A percentile compares a stretch with the other conserved stretches of the same genome.
Conservation (phyloP, 2,113 vertebrate genomes). For the Entelurus aequoreus region DNA sequence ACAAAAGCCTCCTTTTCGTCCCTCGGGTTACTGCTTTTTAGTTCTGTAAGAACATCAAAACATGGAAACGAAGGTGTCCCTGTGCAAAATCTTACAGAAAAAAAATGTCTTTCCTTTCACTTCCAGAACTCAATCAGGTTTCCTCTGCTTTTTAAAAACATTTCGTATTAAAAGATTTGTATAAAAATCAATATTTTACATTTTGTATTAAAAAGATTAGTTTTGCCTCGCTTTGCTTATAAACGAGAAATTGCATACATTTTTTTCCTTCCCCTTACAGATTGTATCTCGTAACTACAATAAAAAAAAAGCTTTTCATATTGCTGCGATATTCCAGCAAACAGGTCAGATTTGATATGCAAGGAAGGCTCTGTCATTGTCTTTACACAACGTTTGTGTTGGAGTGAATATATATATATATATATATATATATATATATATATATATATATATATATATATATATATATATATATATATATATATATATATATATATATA, state of each 20-base stretch:
- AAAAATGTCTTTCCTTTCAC: constrained; percentile 70
- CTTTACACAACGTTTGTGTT: constrained; percentile 52
- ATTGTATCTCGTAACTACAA: constrained; percentile 68
- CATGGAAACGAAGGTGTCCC: constrained; percentile 93
- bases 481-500: no score
- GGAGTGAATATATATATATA: no score
- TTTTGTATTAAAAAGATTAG: constrained; percentile 76
- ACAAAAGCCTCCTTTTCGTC: constrained; percentile 88
- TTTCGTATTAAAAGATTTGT: constrained; percentile 81
- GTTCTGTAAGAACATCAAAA: constrained; percentile 98
- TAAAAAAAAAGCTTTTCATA: constrained; percentile 65
- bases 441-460: no score
- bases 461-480: no score
- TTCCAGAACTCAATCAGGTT: constrained; percentile 65
- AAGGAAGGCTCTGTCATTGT: constrained; percentile 56
- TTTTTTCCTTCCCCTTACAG: constrained; percentile 59
- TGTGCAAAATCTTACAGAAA: constrained; percentile 77
- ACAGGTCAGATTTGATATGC: constrained; percentile 55
- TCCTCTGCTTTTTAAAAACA: constrained; percentile 65
- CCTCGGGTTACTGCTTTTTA: constrained; percentile 87
- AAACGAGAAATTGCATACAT: constrained; percentile 81
- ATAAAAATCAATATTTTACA: constrained; percentile 82
- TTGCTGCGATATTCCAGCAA: constrained; percentile 70
- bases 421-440: no score
- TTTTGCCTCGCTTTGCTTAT: constrained; percentile 70